These are phyloP conservation scores for Drosophila prostipennis DNA, from an alignment of 2,888 invertebrate species.

Conservation along the genomic window DNA sequence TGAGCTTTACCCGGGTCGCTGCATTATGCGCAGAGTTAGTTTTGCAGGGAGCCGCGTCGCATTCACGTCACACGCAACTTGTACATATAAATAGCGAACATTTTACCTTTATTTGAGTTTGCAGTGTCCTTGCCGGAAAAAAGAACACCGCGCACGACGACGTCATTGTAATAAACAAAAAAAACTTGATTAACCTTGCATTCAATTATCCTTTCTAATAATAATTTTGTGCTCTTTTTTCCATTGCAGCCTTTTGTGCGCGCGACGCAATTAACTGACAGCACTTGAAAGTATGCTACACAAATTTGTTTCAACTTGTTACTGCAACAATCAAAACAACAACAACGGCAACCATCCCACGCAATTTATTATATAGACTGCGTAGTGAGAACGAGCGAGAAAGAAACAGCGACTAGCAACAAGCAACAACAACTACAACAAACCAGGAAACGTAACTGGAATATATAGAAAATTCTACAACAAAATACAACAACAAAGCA, in stretches of 20 bases:
- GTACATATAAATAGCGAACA: conserved; percentile 15
- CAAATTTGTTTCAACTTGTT: conserved; percentile 56
- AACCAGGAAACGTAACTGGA: conserved; percentile 30
- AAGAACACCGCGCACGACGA: conserved; percentile 1
- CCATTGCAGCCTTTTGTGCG: conserved; percentile 68
- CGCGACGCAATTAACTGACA: conserved; percentile 55
- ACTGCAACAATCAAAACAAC: conserved; percentile 48
- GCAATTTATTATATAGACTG: conserved; percentile 32
- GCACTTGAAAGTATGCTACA: conserved; percentile 72
- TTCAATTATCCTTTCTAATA: conserved; percentile 23
- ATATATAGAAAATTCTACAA: conserved; percentile 41
- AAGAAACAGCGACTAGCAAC: conserved; percentile 18
- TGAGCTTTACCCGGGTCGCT: conserved; percentile 73
- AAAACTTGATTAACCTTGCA: conserved; percentile 10
- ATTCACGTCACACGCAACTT: conserved; percentile 63
- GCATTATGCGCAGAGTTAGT: conserved; percentile 82
- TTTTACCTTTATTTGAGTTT: conserved; percentile 1
- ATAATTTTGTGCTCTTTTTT: conserved; percentile 30
- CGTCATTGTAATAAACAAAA: conserved; percentile 16
- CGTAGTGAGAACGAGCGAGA: conserved; percentile 19
- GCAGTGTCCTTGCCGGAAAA: conserved; percentile 18
- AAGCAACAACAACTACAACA: conserved; percentile 11
- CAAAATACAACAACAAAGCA: conserved; percentile 42
- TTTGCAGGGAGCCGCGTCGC: conserved; percentile 74
- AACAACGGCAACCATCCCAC: conserved; percentile 28